Evolutionary conservation across 1,140 invertebrate species (phyloP).

Genomic region (Leptinotarsa defecta): DNA sequence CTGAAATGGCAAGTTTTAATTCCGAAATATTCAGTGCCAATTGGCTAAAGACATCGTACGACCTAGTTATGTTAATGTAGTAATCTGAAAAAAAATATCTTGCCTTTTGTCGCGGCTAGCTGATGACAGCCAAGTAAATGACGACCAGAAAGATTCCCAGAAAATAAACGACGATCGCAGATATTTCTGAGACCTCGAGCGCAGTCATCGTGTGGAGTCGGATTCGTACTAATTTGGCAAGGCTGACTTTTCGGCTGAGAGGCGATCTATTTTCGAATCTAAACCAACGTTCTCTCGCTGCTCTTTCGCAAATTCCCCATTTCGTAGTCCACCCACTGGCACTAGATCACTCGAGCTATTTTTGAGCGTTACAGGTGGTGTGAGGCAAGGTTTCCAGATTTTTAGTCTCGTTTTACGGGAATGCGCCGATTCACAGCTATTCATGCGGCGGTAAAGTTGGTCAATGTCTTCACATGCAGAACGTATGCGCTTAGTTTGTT

Average conservation of each 20-base stretch:
- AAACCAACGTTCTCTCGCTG: not conserved
- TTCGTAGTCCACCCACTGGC: constrained; percentile 10
- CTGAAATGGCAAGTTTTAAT: too few species aligned
- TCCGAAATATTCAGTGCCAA: too few species aligned
- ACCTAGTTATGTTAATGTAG: not conserved
- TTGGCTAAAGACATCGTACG: too few species aligned
- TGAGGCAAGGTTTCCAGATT: not conserved
- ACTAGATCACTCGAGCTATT: not conserved
- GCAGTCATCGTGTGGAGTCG: constrained; percentile 28
- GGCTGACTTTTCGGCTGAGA: constrained; percentile 17
- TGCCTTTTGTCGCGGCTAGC: constrained; percentile 25
- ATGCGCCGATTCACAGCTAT: not conserved
- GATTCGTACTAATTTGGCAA: constrained; percentile 37
- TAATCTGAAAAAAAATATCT: constrained; percentile 20
- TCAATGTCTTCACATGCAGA: not conserved
- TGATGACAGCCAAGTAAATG: constrained; percentile 37
- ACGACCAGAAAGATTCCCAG: constrained; percentile 34
- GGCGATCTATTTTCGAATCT: constrained; percentile 25
- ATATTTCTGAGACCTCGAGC: constrained; percentile 29
- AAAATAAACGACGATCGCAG: constrained; percentile 32
- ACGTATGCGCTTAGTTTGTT: not conserved
- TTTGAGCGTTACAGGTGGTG: constrained; percentile 15
- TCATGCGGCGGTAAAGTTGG: not conserved
- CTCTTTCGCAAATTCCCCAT: constrained; percentile 18
- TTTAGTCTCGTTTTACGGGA: not conserved